A percentile compares a stretch with the other conserved stretches of the same genome.
phyloP scores from a whole-genome alignment of 1,140 invertebrate species.

The Sinonovacula constricta region DNA sequence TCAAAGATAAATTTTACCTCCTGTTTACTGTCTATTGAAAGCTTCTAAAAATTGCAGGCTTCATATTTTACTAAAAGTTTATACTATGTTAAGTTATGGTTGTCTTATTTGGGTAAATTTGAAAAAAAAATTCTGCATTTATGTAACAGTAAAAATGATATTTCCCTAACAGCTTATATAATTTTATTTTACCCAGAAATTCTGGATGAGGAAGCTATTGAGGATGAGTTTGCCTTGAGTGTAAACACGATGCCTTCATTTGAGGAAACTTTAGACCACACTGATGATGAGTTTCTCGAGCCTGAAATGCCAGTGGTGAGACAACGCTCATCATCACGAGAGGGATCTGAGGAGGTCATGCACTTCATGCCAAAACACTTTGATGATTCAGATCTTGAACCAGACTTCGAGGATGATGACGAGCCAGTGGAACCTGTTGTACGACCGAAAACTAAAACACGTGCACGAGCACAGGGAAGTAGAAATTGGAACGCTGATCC shows the following conservation, averaged over 20 bases:
- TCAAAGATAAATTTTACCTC: too few relatives aligned
- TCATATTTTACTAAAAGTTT: too few relatives aligned
- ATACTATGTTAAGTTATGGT: too few relatives aligned
- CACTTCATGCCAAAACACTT: slow-evolving; percentile 63
- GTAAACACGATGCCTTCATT: slow-evolving; percentile 71
- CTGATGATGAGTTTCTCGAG: slow-evolving; percentile 66
- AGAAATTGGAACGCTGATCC: background rate
- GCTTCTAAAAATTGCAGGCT: too few relatives aligned
- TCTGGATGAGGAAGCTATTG: slow-evolving; percentile 24
- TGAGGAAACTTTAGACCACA: slow-evolving; percentile 68
- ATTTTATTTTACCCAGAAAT: too few relatives aligned
- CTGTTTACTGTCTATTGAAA: too few relatives aligned
- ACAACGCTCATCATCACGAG: slow-evolving; percentile 6
- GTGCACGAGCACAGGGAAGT: slow-evolving; percentile 21
- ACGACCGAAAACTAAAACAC: slow-evolving; percentile 42
- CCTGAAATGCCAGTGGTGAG: slow-evolving; percentile 16
- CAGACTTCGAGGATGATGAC: slow-evolving; percentile 62
- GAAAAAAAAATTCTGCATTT: too few relatives aligned
- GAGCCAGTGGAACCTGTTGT: slow-evolving; percentile 47
- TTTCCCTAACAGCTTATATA: background rate
- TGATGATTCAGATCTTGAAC: slow-evolving; percentile 64
- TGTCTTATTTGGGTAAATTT: too few relatives aligned
- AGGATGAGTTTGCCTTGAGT: slow-evolving; percentile 63
- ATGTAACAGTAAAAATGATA: background rate
- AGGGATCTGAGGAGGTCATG: slow-evolving; percentile 45